Evolutionary conservation across 1,140 invertebrate genomes (phyloP).

Genomic region (Caenorhabditis tropicalis): DNA sequence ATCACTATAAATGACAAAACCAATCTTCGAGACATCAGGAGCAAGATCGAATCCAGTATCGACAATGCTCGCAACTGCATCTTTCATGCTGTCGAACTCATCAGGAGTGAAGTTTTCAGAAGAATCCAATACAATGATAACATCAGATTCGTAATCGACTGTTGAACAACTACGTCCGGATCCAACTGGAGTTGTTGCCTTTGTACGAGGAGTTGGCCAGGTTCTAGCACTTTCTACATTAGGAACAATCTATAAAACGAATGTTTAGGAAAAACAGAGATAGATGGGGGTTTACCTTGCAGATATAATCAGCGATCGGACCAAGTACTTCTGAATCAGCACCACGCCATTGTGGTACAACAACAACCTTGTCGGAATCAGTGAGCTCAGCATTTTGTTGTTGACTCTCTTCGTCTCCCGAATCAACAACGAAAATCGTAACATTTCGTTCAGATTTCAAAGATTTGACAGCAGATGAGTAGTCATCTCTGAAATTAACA

Average conservation of each 20-base stretch:
- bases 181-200: slow-evolving; percentile 48
- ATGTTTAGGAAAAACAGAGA: slow-evolving; percentile 46
- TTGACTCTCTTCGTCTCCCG: slow-evolving; percentile 54
- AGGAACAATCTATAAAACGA: slow-evolving; percentile 33
- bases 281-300: slow-evolving; percentile 55
- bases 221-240: neutral
- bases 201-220: slow-evolving; percentile 57
- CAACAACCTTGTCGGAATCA: slow-evolving; percentile 57
- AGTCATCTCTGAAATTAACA: slow-evolving; percentile 43
- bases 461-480: slow-evolving; percentile 52
- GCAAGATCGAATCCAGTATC: slow-evolving; percentile 71
- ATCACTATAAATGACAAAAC: slow-evolving; percentile 70
- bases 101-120: slow-evolving; percentile 67
- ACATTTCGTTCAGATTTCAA: slow-evolving; percentile 62
- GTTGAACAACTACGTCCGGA: slow-evolving; percentile 27
- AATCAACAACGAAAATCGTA: slow-evolving; percentile 67
- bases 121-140: slow-evolving; percentile 67
- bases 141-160: slow-evolving; percentile 62
- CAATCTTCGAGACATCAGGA: slow-evolving; percentile 69
- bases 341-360: slow-evolving; percentile 64
- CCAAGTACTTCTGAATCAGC: slow-evolving; percentile 64
- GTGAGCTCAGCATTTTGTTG: slow-evolving; percentile 31
- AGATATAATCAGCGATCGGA: slow-evolving; percentile 66
- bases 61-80: slow-evolving; percentile 65
- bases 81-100: slow-evolving; percentile 64